Evolutionary conservation across 2,888 invertebrate species (phyloP), one percentile per base, ranked within the genome.

Genomic region (Masnerella sp.): DNA sequence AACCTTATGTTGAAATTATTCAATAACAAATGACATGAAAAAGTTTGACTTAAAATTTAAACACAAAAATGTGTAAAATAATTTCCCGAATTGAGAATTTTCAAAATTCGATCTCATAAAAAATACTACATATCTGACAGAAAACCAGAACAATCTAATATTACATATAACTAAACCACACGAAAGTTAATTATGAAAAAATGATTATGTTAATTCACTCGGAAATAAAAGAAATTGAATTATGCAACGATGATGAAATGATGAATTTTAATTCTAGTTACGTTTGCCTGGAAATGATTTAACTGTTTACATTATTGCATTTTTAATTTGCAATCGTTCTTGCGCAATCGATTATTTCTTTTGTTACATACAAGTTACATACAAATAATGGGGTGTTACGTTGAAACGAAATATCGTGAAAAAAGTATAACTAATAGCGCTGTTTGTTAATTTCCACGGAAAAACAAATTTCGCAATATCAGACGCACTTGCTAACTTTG

Each of bases 221-320:
- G 2, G n/a, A 30, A 7, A 30, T 8, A 30, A 30, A 30, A 30
- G 2, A 30, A n/a, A n/a, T n/a, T 30, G n/a, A 8, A 49, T 54
- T 54, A 15, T 30, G 30, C 28, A 54, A 54, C 18, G 25, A 42
- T 54, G 54, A 51, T 51, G 51, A 51, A 51, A 51, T 18, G 11
- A 25, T 30, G 38, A 58, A 43, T 58, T 58, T 34, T n/a, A 43
- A 58, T 43, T 32, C 1, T 14, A 7, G 20, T 34, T 43, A 58
- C 32, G 14, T 43, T 32, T 11, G 15, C 20, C 14, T 8, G 34
- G 22, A 58, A 22, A 42, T 58, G 18, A 58, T 58, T 58, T 43
- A 58, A 58, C 30, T 25, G 30, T 43, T 58, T 11, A 14, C 40
- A 28, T 28, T 2, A 12, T 22, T 36, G 14, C 14, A 32, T 20